Evolutionary conservation across 2,797 vertebrate species (phyloP), one percentile per base, ranked within the genome.

Genomic region (Lerista edwardsae): DNA sequence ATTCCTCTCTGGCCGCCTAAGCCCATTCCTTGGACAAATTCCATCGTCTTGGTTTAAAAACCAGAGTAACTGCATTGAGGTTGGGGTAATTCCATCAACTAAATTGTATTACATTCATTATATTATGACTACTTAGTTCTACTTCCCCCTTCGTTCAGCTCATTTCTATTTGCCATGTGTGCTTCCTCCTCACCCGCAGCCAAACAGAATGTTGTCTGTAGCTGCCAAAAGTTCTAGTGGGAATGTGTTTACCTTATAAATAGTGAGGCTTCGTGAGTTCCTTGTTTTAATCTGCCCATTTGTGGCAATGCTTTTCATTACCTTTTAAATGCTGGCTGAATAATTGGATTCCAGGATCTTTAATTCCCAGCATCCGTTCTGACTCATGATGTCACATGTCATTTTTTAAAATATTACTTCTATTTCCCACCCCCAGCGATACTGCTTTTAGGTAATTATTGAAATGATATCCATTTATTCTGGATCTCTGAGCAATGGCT

Each of bases 291-390:
- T 36, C 47, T 36, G n/a, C 29, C 25, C n/a, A 71, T 57, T 89
- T 83, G 29, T 62, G 29, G 7, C 73, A 68, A 41, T 84, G 57
- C 68, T 79, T 73, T 69, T 83, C n/a, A 67, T 74, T 79, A 78
- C 27, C 47, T 65, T 73, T 75, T 65, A 64, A 75, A 65, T 34
- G 31, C 69, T 75, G 69, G 76, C 0, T 88, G 47, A 90, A 34
- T 81, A 84, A 69, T 79, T 61, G 27, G 83, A 85, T 80, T 55
- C n/a, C 67, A 74, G 11, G 1, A 75, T 88, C 75, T 68, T 31
- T 77, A 78, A 3, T 80, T 86, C 82, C 31, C 39, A 86, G n/a
- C 75, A 41, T 88, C 84, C 84, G 71, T 84, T 80, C 39, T 74
- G 39, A 1, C 17, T 17, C 84, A 76, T 19, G 82, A 7, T 87